Evolutionary conservation across 2,888 invertebrate genomes (phyloP).

Genomic region (Papilio elwesi): DNA sequence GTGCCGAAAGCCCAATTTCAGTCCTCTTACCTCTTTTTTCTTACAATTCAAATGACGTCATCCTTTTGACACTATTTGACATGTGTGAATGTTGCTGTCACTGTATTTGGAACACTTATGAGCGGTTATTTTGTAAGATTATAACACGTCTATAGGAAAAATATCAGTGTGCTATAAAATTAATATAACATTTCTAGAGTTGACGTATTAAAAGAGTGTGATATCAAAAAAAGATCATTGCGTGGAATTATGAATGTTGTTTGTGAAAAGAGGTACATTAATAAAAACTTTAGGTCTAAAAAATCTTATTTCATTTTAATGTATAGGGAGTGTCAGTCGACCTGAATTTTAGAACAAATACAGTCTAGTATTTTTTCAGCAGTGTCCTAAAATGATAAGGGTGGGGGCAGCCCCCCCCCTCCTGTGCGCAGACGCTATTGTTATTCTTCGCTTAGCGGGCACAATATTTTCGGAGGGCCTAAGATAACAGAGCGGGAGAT

Average conservation of each 20-base stretch:
- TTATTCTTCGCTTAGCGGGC: slow-evolving; percentile 73
- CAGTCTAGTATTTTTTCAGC: slow-evolving; percentile 37
- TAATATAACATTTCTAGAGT: too few relatives aligned
- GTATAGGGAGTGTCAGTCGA: background rate
- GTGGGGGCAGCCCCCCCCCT: slow-evolving; percentile 26
- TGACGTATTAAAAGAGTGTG: too few relatives aligned
- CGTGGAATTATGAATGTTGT: background rate
- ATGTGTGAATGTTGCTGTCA: too few relatives aligned
- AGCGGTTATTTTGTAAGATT: too few relatives aligned
- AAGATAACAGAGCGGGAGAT: slow-evolving; percentile 68
- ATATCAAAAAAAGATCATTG: too few relatives aligned
- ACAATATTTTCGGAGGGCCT: slow-evolving; percentile 74
- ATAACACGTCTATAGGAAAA: too few relatives aligned
- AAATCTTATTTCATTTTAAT: background rate
- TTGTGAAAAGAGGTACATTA: background rate
- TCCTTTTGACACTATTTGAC: too few relatives aligned
- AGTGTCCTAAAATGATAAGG: slow-evolving; percentile 38
- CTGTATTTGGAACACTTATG: too few relatives aligned
- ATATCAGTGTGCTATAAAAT: too few relatives aligned
- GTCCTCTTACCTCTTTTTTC: too few relatives aligned
- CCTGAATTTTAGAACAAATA: slow-evolving; percentile 41
- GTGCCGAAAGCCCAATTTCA: too few relatives aligned
- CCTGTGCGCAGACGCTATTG: slow-evolving; percentile 52
- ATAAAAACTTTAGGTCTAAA: background rate
- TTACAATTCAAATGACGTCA: too few relatives aligned